Evolutionary conservation across 2,888 invertebrate genomes (phyloP), one percentile per base, ranked within the genome.

Genomic region (Mesoligia furuncula): DNA sequence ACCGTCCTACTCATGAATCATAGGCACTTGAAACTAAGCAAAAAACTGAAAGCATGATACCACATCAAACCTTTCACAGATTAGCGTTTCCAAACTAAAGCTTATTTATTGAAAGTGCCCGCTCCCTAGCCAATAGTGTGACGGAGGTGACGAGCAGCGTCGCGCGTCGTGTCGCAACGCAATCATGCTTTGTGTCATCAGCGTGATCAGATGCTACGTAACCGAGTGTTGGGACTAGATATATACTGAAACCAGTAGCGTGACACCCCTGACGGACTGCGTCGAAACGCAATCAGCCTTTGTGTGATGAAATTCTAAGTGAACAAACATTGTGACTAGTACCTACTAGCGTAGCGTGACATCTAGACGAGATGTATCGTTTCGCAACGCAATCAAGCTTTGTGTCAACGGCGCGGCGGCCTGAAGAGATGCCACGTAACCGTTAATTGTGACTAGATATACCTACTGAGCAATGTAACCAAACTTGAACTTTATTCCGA

Each of bases 181-280:
- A 82, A 85, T 85, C 82, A 82, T 59, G 85, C 71, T 84, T 84
- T 73, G 70, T 84, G 45, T 62, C 69, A 80, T 80, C 73, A 75
- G n/a, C 66, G 51, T 73, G 76, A 81, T 62, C 62, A 81, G 70
- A 66, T 57, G 24, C 36, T 51, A n/a, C 57, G 81, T 74, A 36
- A 45, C 64, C 36, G 27, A 17, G 15, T 51, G 51, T 79, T 70
- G 57, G 57, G 45, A 17, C 57, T 57, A 24, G 11, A 36, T 67
- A 42, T 45, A 54, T 27, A 20, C 24, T 57, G 24, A n/a, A 36
- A 61, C 24, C n/a, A 39, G 24, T 11, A 70, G 61, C 81, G 70
- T 75, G 70, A 80, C 45, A n/a, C 15, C 65, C 39, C 24, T 39
- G 62, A 36, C n/a, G 15, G 27, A 54, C 24, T 65, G 59, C n/a